Percentiles rank a stretch among this genome's conserved stretches.
These are phyloP conservation scores for Sinodicranocentrus sp. DNA, from an alignment of 2,888 invertebrate genomes.

Conservation along the genomic window DNA sequence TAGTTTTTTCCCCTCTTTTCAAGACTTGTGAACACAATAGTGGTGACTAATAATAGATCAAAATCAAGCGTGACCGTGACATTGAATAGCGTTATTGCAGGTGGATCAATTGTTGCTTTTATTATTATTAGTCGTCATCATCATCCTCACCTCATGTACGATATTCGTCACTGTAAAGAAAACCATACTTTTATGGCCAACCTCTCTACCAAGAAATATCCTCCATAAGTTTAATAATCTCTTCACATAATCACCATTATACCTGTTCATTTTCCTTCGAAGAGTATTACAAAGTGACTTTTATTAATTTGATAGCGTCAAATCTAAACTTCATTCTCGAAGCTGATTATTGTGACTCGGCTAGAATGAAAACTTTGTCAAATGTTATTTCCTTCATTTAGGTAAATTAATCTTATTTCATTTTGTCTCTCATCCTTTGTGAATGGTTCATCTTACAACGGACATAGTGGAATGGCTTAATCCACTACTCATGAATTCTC, in stretches of 20 bases:
- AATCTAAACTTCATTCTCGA: background rate
- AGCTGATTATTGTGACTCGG: background rate
- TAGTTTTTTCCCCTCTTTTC: background rate
- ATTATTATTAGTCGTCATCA: conserved; percentile 12
- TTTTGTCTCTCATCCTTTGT: background rate
- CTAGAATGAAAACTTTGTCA: background rate
- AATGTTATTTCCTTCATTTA: background rate
- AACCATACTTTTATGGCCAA: conserved; percentile 18
- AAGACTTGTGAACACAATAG: conserved; percentile 23
- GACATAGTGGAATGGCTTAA: background rate
- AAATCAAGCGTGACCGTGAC: conserved; percentile 63
- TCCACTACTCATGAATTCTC: conserved; percentile 29
- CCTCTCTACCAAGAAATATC: background rate
- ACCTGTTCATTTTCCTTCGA: background rate
- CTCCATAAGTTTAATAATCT: background rate
- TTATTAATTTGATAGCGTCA: conserved; percentile 10
- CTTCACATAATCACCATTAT: background rate
- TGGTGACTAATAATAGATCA: conserved; percentile 41
- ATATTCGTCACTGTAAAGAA: conserved; percentile 5
- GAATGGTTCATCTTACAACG: background rate
- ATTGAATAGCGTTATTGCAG: conserved; percentile 55
- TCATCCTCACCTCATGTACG: background rate
- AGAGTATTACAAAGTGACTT: background rate
- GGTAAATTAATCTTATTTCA: conserved; percentile 1
- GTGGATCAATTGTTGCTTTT: conserved; percentile 48